These are phyloP conservation scores for Gymnobelideus leadbeateri DNA, from an alignment of 2,113 vertebrate genomes.

Conservation along the genomic window DNA sequence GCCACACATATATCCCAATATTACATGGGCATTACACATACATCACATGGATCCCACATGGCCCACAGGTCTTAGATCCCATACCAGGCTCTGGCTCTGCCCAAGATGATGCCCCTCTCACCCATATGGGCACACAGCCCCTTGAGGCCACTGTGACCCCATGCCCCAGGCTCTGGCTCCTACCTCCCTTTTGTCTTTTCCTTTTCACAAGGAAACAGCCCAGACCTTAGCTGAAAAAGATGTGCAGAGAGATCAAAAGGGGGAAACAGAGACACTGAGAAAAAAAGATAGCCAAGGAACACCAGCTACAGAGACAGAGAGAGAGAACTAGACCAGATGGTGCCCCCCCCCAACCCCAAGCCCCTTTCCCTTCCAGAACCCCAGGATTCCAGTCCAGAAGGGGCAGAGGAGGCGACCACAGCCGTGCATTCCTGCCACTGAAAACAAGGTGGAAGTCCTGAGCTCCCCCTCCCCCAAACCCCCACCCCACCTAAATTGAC, in stretches of 20 bases:
- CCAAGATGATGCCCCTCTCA: too few relatives aligned
- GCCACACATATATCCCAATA: not conserved
- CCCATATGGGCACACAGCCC: too few relatives aligned
- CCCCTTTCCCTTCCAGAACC: conserved; percentile 3
- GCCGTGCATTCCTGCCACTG: not conserved
- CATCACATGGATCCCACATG: not conserved
- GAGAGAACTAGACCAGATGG: not conserved
- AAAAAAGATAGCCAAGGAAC: conserved; percentile 33
- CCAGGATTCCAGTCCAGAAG: not conserved
- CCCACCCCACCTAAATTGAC: too few relatives aligned
- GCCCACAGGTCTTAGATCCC: not conserved
- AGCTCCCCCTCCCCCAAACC: not conserved
- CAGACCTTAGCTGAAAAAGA: not conserved
- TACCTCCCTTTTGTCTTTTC: conserved; percentile 43
- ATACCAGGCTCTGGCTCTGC: not conserved
- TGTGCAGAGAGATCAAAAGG: not conserved
- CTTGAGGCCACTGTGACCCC: too few relatives aligned
- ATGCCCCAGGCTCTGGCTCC: conserved; percentile 34
- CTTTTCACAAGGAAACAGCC: not conserved
- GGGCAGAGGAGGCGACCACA: not conserved
- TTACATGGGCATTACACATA: too few relatives aligned
- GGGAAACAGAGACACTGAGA: conserved; percentile 17
- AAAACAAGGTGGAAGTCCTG: not conserved
- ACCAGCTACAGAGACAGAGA: conserved; percentile 66
- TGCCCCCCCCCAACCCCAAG: too few relatives aligned